Base-by-base conservation (phyloP, 1,140 invertebrate species). In the Oreohelix idahoensis region DNA sequence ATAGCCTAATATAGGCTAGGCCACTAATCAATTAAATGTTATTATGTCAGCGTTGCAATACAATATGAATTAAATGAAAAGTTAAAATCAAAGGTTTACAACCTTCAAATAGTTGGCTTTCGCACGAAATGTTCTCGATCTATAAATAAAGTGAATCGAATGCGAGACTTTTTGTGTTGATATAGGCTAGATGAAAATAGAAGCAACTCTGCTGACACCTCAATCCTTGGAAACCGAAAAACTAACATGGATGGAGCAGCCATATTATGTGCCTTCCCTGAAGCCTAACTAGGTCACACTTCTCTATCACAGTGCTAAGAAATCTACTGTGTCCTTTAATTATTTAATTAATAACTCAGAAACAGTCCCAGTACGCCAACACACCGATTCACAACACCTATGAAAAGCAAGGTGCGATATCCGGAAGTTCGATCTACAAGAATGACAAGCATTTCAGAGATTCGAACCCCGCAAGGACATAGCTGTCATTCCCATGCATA, bases 391-490 rank as follows among this genome's bases (percentile, higher is more conserved):
- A n/a, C 11, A 23, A 71, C 45, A 82, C 79, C 66, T 51, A 35
- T 17, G 17, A 74, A 53, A 53, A 38, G 17, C 26, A 58, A 82
- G 80, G 80, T 82, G 80, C 38, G 70, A 82, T 75, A 86, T 85
- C 89, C 90, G 90, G 90, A 91, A 91, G 90, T 91, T 86, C 85
- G 85, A 86, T 86, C 86, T 87, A 82, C 81, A 95, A 95, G 94
- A 95, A 95, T 95, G 95, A 95, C 95, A 95, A 95, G 94, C 95
- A 95, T 95, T 95, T 94, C 93, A 95, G 94, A 94, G 94, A 95
- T 95, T 90, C 89, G 84, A 91, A 91, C 86, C 86, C 93, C 87
- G 94, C 94, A 93, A 94, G 94, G 94, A 94, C 95, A 95, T 95
- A 95, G 94, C 94, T 94, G 92, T 94, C 94, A 94, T 95, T 95